phyloP scores from a whole-genome alignment of 2,888 invertebrate genomes.

The Tupiocoris notatus region DNA sequence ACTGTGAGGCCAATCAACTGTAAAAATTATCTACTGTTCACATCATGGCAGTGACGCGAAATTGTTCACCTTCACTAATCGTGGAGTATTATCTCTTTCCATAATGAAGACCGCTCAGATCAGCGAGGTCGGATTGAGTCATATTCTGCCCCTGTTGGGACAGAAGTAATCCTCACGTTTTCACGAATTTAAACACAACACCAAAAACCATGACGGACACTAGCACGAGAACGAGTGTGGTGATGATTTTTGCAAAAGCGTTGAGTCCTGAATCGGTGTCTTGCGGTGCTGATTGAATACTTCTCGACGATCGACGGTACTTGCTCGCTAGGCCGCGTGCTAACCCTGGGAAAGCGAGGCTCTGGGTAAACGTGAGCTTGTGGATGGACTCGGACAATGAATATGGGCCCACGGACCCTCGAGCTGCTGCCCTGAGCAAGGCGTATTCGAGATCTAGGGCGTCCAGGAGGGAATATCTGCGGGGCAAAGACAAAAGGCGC shows the following conservation, averaged over 20 bases:
- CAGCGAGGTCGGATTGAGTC: not conserved
- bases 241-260: constrained; percentile 69
- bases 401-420: constrained; percentile 71
- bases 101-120: not conserved
- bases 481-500: no score
- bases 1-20: no score
- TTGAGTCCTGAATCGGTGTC: constrained; percentile 64
- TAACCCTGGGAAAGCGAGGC: constrained; percentile 69
- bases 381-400: constrained; percentile 67
- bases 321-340: constrained; percentile 68
- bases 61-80: no score
- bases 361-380: constrained; percentile 72
- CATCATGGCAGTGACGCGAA: no score
- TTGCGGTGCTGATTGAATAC: constrained; percentile 51
- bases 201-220: constrained; percentile 71
- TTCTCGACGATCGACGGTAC: constrained; percentile 52
- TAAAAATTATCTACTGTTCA: no score
- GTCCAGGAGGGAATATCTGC: constrained; percentile 66
- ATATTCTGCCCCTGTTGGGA: constrained; percentile 56
- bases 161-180: constrained; percentile 75
- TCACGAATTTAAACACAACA: constrained; percentile 70
- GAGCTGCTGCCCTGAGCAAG: constrained; percentile 65
- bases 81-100: no score
- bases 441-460: constrained; percentile 71
- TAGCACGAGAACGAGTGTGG: constrained; percentile 66